phyloP scores from a whole-genome alignment of 2,888 invertebrate genomes.

The Megalurothrips usitatus region DNA sequence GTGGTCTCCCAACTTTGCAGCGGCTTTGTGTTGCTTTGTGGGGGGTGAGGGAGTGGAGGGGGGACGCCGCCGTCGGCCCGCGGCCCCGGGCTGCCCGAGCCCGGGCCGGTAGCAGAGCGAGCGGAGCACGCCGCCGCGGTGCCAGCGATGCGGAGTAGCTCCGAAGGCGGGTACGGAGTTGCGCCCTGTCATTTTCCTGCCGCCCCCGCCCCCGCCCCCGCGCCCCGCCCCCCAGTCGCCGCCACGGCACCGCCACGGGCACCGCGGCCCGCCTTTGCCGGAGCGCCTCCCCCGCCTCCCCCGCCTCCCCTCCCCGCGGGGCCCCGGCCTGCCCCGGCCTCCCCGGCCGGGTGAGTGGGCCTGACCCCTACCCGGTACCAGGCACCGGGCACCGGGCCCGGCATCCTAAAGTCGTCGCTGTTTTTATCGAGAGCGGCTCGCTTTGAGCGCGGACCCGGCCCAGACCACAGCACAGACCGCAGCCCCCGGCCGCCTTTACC shows the following conservation, averaged over 20 bases:
- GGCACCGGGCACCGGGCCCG: neutral
- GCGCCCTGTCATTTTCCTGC: conserved; percentile 19
- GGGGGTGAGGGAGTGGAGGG: too few relatives aligned
- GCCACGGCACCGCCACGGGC: neutral
- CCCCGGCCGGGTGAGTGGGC: neutral
- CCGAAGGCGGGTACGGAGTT: neutral
- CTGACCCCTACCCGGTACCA: neutral
- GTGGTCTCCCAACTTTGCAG: too few relatives aligned
- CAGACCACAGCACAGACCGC: neutral
- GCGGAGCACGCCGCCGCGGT: neutral
- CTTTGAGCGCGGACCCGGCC: neutral
- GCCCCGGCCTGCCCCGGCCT: neutral
- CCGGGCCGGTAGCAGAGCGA: neutral
- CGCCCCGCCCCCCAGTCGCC: neutral
- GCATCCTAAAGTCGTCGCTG: neutral
- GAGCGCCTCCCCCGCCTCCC: neutral
- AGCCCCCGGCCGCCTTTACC: neutral
- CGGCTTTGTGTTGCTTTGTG: too few relatives aligned
- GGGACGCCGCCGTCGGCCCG: too few relatives aligned
- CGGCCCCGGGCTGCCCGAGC: too few relatives aligned
- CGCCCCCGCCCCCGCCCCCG: neutral
- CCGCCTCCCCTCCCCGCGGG: neutral
- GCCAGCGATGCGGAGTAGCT: conserved; percentile 7
- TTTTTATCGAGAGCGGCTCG: neutral
- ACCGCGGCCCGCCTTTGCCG: too few relatives aligned